These are phyloP conservation scores for Geococcyx californianus DNA, from an alignment of 2,113 vertebrate species.

Conservation along the genomic window DNA sequence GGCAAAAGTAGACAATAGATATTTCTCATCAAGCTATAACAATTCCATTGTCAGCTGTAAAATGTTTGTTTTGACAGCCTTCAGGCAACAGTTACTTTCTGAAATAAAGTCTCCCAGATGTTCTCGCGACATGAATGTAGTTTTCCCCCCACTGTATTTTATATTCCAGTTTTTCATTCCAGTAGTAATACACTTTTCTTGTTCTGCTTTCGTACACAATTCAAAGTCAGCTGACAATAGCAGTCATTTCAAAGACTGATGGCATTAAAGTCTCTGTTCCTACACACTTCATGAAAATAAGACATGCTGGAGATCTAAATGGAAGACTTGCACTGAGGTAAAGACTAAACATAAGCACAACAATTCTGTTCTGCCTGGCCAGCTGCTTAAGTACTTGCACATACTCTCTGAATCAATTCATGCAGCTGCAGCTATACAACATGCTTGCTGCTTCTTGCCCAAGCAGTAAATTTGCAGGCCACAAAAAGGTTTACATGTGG, in stretches of 20 bases:
- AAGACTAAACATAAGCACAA: neutral
- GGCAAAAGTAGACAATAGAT: neutral
- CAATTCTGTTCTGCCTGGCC: neutral
- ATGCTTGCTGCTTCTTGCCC: neutral
- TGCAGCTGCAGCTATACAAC: neutral
- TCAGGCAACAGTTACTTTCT: neutral
- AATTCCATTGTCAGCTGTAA: neutral
- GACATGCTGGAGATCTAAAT: neutral
- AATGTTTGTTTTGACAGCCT: neutral
- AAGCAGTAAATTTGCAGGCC: neutral
- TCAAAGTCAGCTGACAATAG: neutral
- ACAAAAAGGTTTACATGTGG: neutral
- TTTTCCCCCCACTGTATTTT: neutral
- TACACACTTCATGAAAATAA: neutral
- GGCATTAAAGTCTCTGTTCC: neutral
- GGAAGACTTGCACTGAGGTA: neutral
- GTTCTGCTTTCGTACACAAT: neutral
- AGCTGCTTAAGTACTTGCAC: neutral
- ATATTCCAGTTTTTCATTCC: neutral
- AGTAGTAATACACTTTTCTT: fast-evolving
- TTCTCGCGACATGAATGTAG: neutral
- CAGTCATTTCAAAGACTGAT: neutral
- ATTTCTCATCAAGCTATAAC: neutral
- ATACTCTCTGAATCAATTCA: neutral
- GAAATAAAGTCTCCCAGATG: neutral